Conservation (phyloP, 2,113 vertebrate species). For the Perca schrenkii region DNA sequence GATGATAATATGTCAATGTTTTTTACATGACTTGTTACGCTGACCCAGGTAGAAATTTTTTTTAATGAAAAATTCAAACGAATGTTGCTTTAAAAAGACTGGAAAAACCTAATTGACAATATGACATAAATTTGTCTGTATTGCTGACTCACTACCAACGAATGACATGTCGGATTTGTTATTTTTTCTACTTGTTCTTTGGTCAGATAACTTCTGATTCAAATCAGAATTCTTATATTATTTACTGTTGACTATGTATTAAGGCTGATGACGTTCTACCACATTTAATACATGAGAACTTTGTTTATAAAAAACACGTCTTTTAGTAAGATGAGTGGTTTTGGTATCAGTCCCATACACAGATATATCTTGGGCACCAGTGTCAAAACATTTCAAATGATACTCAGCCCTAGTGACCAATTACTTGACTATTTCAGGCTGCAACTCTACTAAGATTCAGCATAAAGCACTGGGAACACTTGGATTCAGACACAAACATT, state of each 20-base stretch:
- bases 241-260: not conserved
- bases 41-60: not conserved
- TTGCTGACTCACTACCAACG: not conserved
- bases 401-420: not conserved
- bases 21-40: not conserved
- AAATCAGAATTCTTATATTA: not conserved
- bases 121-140: not conserved
- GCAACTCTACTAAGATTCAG: constrained; percentile 5
- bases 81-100: not conserved
- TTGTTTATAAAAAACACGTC: not conserved
- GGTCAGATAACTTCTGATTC: not conserved
- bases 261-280: not conserved
- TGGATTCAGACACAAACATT: not conserved
- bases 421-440: constrained; percentile 4
- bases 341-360: not conserved
- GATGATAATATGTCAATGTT: not conserved
- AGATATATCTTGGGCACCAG: not conserved
- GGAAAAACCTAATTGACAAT: not conserved
- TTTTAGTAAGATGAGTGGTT: not conserved
- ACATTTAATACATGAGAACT: not conserved
- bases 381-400: not conserved
- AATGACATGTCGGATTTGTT: not conserved
- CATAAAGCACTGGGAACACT: not conserved
- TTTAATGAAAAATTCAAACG: not conserved
- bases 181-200: constrained; percentile 3